Base-by-base conservation (phyloP, 1,140 invertebrate species). In the Trissolcus basalis region DNA sequence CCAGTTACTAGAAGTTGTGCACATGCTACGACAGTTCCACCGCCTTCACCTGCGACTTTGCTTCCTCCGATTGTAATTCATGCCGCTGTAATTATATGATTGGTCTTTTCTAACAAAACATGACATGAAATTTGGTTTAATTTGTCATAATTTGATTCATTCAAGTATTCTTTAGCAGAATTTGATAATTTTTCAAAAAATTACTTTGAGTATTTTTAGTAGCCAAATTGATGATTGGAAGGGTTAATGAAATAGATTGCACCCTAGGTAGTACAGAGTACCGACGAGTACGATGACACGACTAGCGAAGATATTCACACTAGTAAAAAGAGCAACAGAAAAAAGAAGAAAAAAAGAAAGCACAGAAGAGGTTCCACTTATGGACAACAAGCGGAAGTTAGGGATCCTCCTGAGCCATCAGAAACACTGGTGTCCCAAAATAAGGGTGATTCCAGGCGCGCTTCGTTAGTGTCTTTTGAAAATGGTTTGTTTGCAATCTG, bases 341-440 rank as follows among this genome's bases (percentile, higher is more conserved):
- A 86, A 61, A 71, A 80, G 48, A 74, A 85, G 13, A 82, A 80
- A 14, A 88, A 88, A 69, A 72, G 85, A 36, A 88, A 87, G 41
- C 81, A 80, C 13, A 80, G 86, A 47, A 79, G 87, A 11, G 80
- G 82, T 35, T 88, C 86, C 35, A 76, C 81, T 49, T 87, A 87
- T 36, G 85, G 87, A 4, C 87, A 85, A 50, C 85, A 83, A 73
- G 83, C 80, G 9, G 86, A 88, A 75, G 85, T 88, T n/a, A 72
- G 86, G 13, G 86, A 88, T 65, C 82, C 82, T n/a, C 80, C 85
- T 0, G 87, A 88, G 50, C 84, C 86, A 1, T 64, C 74, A 0
- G 85, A 87, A 41, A 88, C 87, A 12, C 84, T 87, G 49, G 82
- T 88, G 1, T 88, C 86, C 0, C 86, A 87, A 49, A 80, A 85